phyloP scores from a whole-genome alignment of 2,113 vertebrate genomes.

The Ammodytes marinus region DNA sequence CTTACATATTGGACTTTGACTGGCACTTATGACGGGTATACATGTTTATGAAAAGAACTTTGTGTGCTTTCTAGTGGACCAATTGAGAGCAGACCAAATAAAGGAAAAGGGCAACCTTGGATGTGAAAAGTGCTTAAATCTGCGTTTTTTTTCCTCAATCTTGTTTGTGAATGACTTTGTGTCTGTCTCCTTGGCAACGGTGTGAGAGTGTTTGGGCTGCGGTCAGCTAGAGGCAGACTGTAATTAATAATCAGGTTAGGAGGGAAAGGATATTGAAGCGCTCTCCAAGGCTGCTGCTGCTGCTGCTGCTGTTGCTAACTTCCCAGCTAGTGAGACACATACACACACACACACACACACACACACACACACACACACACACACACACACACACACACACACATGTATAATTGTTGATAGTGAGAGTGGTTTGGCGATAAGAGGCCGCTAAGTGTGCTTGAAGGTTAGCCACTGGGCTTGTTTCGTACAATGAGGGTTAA shows the following conservation, averaged over 20 bases:
- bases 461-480: conserved; percentile 71
- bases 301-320: conserved; percentile 53
- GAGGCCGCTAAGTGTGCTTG: conserved; percentile 75
- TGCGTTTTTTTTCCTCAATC: conserved; percentile 33
- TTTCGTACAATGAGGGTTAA: conserved; percentile 82
- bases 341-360: conserved; percentile 27
- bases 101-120: background rate
- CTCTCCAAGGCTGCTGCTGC: conserved; percentile 37
- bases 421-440: conserved; percentile 65
- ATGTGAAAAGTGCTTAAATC: conserved; percentile 12
- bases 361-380: background rate
- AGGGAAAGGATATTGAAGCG: conserved; percentile 67
- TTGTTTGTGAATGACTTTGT: conserved; percentile 64
- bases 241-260: conserved; percentile 80
- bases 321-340: conserved; percentile 48
- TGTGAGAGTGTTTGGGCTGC: conserved; percentile 63
- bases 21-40: conserved; percentile 10
- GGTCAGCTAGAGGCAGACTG: conserved; percentile 64
- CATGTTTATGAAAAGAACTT: conserved; percentile 34
- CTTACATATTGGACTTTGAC: background rate
- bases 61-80: background rate
- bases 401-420: conserved; percentile 56
- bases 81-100: background rate
- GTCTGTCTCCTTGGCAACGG: conserved; percentile 72
- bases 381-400: conserved; percentile 1